phyloP scores from a whole-genome alignment of 2,113 vertebrate species.

The Casuarius casuarius region DNA sequence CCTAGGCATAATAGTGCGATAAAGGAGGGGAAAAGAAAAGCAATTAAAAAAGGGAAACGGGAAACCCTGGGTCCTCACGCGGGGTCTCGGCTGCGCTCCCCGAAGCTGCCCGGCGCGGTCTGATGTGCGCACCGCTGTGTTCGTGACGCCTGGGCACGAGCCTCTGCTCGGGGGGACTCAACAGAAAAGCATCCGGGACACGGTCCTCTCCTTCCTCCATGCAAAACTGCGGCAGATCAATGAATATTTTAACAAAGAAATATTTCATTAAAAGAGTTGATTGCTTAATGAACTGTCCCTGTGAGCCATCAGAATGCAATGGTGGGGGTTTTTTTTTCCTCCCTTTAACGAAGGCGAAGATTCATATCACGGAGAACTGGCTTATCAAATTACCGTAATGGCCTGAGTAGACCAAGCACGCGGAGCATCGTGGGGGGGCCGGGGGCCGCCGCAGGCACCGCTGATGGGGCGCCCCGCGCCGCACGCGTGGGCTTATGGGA shows the following conservation, averaged over 20 bases:
- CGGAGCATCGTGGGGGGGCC: not conserved
- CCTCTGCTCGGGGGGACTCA: slow-evolving; percentile 4
- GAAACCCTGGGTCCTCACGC: not conserved
- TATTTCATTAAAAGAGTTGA: slow-evolving; percentile 82
- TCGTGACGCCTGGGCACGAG: slow-evolving; percentile 26
- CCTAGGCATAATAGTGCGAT: fast-evolving
- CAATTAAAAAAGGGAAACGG: not conserved
- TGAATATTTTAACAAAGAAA: slow-evolving; percentile 84
- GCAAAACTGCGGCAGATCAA: slow-evolving; percentile 71
- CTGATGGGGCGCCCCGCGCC: fast-evolving
- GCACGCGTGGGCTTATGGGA: fast-evolving
- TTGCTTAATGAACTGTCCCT: slow-evolving; percentile 85
- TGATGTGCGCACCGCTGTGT: not conserved
- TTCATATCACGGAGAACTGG: slow-evolving; percentile 67
- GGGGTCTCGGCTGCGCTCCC: not conserved
- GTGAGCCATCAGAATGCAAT: slow-evolving; percentile 75
- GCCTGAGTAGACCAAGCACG: slow-evolving; percentile 65
- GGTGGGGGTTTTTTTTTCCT: not conserved
- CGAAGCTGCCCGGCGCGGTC: not conserved
- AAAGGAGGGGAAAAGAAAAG: no score
- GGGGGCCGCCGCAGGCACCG: not conserved
- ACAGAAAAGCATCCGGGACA: slow-evolving; percentile 39
- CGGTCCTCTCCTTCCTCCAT: slow-evolving; percentile 42
- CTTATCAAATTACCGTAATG: slow-evolving; percentile 81
- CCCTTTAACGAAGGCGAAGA: slow-evolving; percentile 69